Percentiles rank a stretch among this genome's conserved stretches.
These are phyloP conservation scores for Drosophila mettleri DNA, from an alignment of 2,888 invertebrate species.

Conservation along the genomic window DNA sequence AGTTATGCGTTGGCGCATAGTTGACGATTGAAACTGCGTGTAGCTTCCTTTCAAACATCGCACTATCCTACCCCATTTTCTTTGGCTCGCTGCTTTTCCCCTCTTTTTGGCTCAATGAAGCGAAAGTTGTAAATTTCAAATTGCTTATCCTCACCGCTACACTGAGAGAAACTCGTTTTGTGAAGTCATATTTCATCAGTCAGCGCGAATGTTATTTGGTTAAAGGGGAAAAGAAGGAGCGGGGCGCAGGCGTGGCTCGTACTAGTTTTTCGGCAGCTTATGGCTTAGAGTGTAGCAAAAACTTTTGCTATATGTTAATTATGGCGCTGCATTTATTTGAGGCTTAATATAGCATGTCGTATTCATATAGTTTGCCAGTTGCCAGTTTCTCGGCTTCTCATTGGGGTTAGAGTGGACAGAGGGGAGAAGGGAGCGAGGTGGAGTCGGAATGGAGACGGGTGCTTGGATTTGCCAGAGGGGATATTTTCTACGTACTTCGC, in stretches of 20 bases:
- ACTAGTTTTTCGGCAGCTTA: slow-evolving; percentile 52
- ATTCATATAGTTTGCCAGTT: slow-evolving; percentile 62
- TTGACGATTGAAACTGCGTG: slow-evolving; percentile 29
- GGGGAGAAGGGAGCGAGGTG: neutral
- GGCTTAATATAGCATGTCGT: slow-evolving; percentile 75
- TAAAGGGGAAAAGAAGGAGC: neutral
- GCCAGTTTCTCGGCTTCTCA: slow-evolving; percentile 39
- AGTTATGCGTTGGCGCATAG: slow-evolving; percentile 22
- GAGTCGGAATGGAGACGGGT: neutral
- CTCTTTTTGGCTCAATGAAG: slow-evolving; percentile 62
- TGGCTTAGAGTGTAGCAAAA: slow-evolving; percentile 57
- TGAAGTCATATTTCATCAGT: slow-evolving; percentile 65
- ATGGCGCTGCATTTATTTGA: slow-evolving; percentile 80
- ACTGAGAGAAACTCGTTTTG: slow-evolving; percentile 33
- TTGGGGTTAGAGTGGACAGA: slow-evolving; percentile 2
- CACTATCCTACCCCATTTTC: neutral
- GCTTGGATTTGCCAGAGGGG: slow-evolving; percentile 10
- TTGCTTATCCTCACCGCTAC: slow-evolving; percentile 44
- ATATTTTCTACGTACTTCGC: slow-evolving; percentile 44
- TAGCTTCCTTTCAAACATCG: slow-evolving; percentile 19
- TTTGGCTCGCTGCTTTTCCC: neutral
- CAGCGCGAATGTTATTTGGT: slow-evolving; percentile 24
- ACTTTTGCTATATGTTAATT: slow-evolving; percentile 82
- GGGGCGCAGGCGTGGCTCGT: slow-evolving; percentile 4
- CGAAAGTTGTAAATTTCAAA: slow-evolving; percentile 74